Percentiles rank a stretch among this genome's conserved stretches.
Conservation (phyloP, 2,888 invertebrate genomes). For the Drosophila nigritarsus region DNA sequence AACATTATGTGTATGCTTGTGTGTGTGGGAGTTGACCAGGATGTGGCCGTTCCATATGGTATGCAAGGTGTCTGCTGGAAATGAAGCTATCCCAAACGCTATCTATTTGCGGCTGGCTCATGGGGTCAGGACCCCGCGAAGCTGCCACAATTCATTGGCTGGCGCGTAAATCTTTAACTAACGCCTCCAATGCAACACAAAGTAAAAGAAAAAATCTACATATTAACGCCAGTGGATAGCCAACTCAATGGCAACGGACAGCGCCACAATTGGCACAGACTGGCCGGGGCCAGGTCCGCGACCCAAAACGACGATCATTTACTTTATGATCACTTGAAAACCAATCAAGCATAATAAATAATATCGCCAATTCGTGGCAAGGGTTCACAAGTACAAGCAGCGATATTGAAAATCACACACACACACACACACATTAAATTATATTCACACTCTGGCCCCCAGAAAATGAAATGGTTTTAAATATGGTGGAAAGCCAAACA, state of each 20-base stretch:
- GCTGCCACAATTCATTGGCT: slow-evolving; percentile 52
- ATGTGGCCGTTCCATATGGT: slow-evolving; percentile 44
- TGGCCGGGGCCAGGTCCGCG: slow-evolving; percentile 50
- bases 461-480: slow-evolving; percentile 81
- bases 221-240: slow-evolving; percentile 70
- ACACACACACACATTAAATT: slow-evolving; percentile 82
- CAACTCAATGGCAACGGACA: slow-evolving; percentile 66
- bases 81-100: slow-evolving; percentile 58
- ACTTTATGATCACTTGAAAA: slow-evolving; percentile 84
- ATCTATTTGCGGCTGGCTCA: not conserved
- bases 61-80: slow-evolving; percentile 41
- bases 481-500: slow-evolving; percentile 67
- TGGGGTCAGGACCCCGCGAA: slow-evolving; percentile 54
- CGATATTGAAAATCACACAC: slow-evolving; percentile 84
- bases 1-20: slow-evolving; percentile 3
- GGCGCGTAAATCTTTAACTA: slow-evolving; percentile 62
- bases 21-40: slow-evolving; percentile 69
- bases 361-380: slow-evolving; percentile 63
- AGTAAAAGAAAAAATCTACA: slow-evolving; percentile 58
- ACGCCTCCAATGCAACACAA: slow-evolving; percentile 62
- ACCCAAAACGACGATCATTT: slow-evolving; percentile 79
- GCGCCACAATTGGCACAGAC: slow-evolving; percentile 70
- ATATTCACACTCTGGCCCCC: slow-evolving; percentile 85
- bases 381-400: slow-evolving; percentile 53
- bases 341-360: slow-evolving; percentile 85